Evolutionary conservation across 2,113 vertebrate species (phyloP).

Genomic region (Orthonyx spaldingii): DNA sequence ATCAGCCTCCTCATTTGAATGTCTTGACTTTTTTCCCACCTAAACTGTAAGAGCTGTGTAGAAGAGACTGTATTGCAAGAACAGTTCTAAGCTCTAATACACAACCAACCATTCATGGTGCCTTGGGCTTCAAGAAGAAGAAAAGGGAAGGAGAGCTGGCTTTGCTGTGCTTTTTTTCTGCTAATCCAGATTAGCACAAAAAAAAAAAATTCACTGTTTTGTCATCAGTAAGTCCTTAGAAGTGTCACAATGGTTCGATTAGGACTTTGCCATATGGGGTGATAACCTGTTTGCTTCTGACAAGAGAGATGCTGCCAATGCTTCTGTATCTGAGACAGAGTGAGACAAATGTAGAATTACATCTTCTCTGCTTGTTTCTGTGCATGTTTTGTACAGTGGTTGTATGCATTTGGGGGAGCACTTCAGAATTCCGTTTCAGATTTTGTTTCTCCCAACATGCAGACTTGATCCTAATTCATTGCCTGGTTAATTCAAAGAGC

Average conservation of each 20-base stretch:
- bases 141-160: not conserved
- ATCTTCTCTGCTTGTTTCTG: not conserved
- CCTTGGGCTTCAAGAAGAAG: not conserved
- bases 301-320: not conserved
- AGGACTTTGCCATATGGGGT: not conserved
- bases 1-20: not conserved
- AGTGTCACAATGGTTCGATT: not conserved
- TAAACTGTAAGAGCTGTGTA: not conserved
- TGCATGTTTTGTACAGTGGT: accelerated
- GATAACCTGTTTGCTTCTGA: not conserved
- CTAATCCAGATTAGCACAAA: not conserved
- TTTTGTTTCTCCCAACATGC: not conserved
- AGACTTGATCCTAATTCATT: not conserved
- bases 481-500: not conserved
- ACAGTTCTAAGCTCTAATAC: not conserved
- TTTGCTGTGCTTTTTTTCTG: not conserved
- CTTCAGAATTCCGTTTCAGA: not conserved
- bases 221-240: not conserved
- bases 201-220: not conserved
- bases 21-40: not conserved
- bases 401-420: accelerated
- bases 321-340: not conserved
- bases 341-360: not conserved
- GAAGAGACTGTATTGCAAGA: not conserved
- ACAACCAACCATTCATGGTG: not conserved